phyloP scores from a whole-genome alignment of 2,797 vertebrate genomes.

The Sebastes oblongus region DNA sequence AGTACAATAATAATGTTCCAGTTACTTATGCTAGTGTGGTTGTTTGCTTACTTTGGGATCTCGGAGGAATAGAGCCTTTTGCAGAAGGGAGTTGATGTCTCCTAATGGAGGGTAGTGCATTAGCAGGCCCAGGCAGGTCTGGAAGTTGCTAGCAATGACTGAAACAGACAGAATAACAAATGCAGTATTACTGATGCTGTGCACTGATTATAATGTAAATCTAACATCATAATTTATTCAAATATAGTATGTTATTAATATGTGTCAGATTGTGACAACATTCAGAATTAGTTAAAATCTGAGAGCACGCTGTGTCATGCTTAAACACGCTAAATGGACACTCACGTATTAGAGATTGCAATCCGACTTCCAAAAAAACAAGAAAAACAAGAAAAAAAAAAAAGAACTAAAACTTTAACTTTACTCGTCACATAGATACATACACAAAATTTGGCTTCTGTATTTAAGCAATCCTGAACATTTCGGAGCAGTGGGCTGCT shows the following conservation, averaged over 20 bases:
- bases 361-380: background rate
- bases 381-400: too few species aligned
- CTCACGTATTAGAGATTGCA: background rate
- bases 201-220: background rate
- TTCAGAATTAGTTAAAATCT: background rate
- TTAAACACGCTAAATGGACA: background rate
- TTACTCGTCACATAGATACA: background rate
- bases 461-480: background rate
- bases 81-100: conserved; percentile 94
- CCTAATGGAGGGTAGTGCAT: conserved; percentile 98
- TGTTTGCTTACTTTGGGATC: conserved; percentile 93
- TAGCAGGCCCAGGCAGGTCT: conserved; percentile 96
- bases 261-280: background rate
- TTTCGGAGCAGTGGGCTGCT: background rate
- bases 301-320: background rate
- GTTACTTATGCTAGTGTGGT: background rate
- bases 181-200: background rate
- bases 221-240: background rate
- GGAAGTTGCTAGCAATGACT: conserved; percentile 99
- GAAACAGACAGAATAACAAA: conserved; percentile 44
- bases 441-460: background rate
- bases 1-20: background rate
- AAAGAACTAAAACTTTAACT: background rate
- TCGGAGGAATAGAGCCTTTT: conserved; percentile 96
- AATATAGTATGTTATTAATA: background rate